Percentiles rank a stretch among this genome's conserved stretches.
These are phyloP conservation scores for Etheostoma nigrum DNA, from an alignment of 2,797 vertebrate genomes.

Conservation along the genomic window DNA sequence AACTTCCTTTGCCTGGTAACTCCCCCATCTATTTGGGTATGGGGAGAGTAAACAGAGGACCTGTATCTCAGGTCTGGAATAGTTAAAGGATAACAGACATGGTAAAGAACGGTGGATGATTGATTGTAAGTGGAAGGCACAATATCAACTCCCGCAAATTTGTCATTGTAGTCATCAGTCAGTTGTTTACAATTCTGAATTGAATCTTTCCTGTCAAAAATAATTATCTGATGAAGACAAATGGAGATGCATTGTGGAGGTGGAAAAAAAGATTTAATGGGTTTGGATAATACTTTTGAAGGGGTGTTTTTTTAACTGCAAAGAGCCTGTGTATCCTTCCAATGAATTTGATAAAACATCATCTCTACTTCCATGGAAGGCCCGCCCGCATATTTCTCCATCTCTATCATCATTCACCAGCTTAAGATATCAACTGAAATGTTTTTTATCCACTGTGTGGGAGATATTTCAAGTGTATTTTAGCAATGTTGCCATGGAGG, in stretches of 20 bases:
- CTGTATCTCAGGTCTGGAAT: slow-evolving; percentile 46
- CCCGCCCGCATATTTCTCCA: neutral
- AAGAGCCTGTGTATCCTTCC: neutral
- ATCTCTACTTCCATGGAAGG: neutral
- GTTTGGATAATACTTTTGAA: neutral
- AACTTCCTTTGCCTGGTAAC: slow-evolving; percentile 61
- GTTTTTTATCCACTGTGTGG: neutral
- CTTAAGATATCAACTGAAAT: neutral
- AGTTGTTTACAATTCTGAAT: neutral
- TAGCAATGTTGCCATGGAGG: neutral
- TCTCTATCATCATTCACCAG: neutral
- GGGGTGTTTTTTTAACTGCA: neutral
- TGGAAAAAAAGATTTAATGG: neutral
- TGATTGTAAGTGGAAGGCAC: slow-evolving; percentile 50
- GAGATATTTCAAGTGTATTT: neutral
- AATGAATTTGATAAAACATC: neutral
- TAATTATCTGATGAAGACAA: neutral
- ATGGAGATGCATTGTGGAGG: neutral
- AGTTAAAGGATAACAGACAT: slow-evolving; percentile 82
- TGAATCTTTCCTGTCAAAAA: neutral
- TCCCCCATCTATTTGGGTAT: slow-evolving; percentile 64
- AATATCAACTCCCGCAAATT: slow-evolving; percentile 5
- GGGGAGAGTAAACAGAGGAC: slow-evolving; percentile 70
- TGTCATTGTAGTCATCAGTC: neutral
- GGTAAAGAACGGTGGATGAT: slow-evolving; percentile 57